These are phyloP conservation scores for Neotoma lepida DNA, from an alignment of 2,113 vertebrate genomes.

Conservation along the genomic window DNA sequence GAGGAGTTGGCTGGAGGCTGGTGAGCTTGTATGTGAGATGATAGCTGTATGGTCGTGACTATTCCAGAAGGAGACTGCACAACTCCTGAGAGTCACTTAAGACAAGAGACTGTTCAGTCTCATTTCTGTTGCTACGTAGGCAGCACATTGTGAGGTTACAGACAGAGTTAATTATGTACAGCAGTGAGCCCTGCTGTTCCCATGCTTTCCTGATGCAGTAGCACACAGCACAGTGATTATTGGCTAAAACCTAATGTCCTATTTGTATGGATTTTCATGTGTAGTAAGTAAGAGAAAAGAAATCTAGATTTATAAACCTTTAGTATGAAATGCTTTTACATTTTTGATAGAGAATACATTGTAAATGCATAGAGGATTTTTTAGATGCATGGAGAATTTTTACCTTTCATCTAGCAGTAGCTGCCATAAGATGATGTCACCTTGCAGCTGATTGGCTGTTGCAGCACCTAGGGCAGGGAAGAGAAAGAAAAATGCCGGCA, in stretches of 20 bases:
- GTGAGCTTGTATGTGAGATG: slow-evolving; percentile 44
- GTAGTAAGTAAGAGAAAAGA: slow-evolving; percentile 16
- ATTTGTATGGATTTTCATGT: slow-evolving; percentile 39
- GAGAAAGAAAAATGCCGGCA: slow-evolving; percentile 91
- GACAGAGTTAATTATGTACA: slow-evolving; percentile 68
- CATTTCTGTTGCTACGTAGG: slow-evolving; percentile 47
- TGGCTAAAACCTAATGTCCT: slow-evolving; percentile 58
- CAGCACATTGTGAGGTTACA: slow-evolving; percentile 54
- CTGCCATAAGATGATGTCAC: slow-evolving; percentile 96
- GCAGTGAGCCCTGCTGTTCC: slow-evolving; percentile 54
- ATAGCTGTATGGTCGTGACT: slow-evolving; percentile 17
- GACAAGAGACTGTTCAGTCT: slow-evolving; percentile 23
- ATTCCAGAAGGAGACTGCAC: slow-evolving; percentile 31
- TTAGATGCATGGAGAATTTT: slow-evolving; percentile 87
- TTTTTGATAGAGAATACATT: slow-evolving; percentile 49
- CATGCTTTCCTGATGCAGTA: slow-evolving; percentile 73
- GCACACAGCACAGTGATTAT: slow-evolving; percentile 47
- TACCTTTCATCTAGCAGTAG: slow-evolving; percentile 91
- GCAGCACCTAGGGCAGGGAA: slow-evolving; percentile 88
- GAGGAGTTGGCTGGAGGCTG: neutral
- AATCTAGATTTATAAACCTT: slow-evolving; percentile 9
- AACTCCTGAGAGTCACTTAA: slow-evolving; percentile 53
- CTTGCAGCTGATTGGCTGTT: slow-evolving; percentile 92
- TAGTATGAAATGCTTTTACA: slow-evolving; percentile 62
- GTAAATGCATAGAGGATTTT: slow-evolving; percentile 56